Evolutionary conservation across 2,113 vertebrate genomes (phyloP), one percentile per base, ranked within the genome.

Genomic region (Macrotis lagotis): DNA sequence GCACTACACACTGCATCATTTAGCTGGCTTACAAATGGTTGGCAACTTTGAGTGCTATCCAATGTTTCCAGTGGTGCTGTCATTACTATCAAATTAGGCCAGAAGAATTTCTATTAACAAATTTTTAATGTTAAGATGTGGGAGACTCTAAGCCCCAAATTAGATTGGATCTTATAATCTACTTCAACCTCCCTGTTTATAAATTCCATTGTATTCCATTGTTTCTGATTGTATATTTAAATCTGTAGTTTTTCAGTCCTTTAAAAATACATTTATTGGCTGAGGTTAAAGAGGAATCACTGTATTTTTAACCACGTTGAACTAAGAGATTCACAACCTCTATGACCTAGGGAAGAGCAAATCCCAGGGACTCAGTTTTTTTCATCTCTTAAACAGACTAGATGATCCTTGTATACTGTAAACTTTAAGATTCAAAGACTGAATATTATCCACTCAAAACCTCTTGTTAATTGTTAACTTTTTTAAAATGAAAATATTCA

Each of bases 401-500:
- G n/a, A 83, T 83, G 66, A 83, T 83, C n/a, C 44, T 83, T 83
- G 24, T 0, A 83, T 83, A 24, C 37, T 83, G 66, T n/a, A n/a
- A n/a, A 2, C 66, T 83, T n/a, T 74, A 74, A 22, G 37, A 59
- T 59, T 59, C 55, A 59, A 59, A 31, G 55, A 31, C 28, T 74
- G 28, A n/a, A 0, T 74, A 44, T 8, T 83, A 44, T n/a, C 16
- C 37, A 83, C 6, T 83, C 74, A 51, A 37, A 44, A 51, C 11
- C 50, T 10, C 92, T 51, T 19, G 3, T 66, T 25, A 16, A 0
- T 11, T 50, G 51, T 0, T 5, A 24, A 10, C 37, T 44, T n/a
- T n/a, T 88, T 19, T 28, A n/a, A 92, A 92, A 16, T 12, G 7
- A 0, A 2, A 89, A 48, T 0, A 0, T 25, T 12, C 0, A 1